Evolutionary conservation across 2,113 vertebrate species (phyloP).

Genomic region (Raja brachyura): DNA sequence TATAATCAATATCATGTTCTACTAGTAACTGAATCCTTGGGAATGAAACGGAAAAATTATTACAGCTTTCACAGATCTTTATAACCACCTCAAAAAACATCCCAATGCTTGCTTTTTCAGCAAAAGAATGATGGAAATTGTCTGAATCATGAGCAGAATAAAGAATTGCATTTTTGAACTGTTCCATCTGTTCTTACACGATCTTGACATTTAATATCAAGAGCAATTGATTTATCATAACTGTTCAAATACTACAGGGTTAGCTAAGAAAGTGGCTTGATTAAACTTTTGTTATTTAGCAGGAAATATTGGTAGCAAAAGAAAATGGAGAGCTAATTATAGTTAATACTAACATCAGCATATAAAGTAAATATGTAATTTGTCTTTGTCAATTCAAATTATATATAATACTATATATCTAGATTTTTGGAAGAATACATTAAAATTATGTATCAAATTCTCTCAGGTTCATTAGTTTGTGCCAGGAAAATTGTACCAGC

Average conservation of each 20-base stretch:
- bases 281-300: too few relatives aligned
- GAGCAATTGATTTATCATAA: not conserved
- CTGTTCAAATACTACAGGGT: not conserved
- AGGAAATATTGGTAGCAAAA: not conserved
- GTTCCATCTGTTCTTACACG: not conserved
- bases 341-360: not conserved
- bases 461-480: not conserved
- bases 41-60: slow-evolving; percentile 20
- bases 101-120: not conserved
- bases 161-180: not conserved
- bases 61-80: slow-evolving; percentile 8
- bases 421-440: not conserved
- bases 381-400: not conserved
- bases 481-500: not conserved
- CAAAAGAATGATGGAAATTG: slow-evolving; percentile 3
- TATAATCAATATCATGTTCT: slow-evolving; percentile 28
- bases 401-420: not conserved
- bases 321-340: not conserved
- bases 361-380: not conserved
- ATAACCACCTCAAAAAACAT: slow-evolving; percentile 13
- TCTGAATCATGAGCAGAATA: slow-evolving; percentile 2
- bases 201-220: slow-evolving; percentile 6
- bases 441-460: not conserved
- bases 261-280: not conserved
- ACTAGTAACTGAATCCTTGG: slow-evolving; percentile 12